Base-by-base conservation (phyloP, 2,113 vertebrate genomes). In the Pogona vitticeps region DNA sequence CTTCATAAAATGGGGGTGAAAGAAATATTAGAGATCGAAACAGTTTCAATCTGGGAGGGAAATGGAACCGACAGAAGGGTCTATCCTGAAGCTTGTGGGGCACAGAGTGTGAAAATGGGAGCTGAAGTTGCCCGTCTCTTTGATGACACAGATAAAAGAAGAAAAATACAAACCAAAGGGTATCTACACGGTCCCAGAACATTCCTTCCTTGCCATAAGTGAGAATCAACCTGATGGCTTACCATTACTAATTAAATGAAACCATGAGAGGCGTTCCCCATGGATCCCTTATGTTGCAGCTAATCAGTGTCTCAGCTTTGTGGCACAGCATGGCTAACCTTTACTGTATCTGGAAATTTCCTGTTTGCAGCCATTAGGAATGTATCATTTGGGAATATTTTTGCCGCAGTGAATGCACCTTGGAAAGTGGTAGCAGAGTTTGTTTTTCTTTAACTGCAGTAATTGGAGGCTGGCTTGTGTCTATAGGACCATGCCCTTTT, bases 271-370 rank as follows among this genome's bases (percentile, higher is more conserved):
- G 46, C 46, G n/a, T n/a, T n/a, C n/a, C n/a, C n/a, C n/a, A n/a
- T n/a, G n/a, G n/a, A n/a, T n/a, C 46, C 46, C 46, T 52, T 52
- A 12, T 93, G 42, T 73, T 87, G 78, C 86, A 86, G 88, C 89
- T 93, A 90, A 92, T 88, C 79, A 65, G 88, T 23, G 88, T 91
- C 91, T 89, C 89, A 88, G 65, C 77, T 82, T 82, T 52, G 23
- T 70, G 76, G 38, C 81, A 83, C 89, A 91, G 87, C 56, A 42
- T 42, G 83, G 71, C 84, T 92, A 90, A 94, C 90, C 88, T 91
- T 87, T 91, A 73, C n/a, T n/a, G n/a, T n/a, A 26, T 67, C 70
- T 83, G 5, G 88, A 71, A 72, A 75, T 90, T 89, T 65, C 36
- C 80, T 88, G 91, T 93, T 84, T 91, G 92, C 0, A 86, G 90